Base-by-base conservation (phyloP, 2,888 invertebrate species). In the Acheta domesticus region DNA sequence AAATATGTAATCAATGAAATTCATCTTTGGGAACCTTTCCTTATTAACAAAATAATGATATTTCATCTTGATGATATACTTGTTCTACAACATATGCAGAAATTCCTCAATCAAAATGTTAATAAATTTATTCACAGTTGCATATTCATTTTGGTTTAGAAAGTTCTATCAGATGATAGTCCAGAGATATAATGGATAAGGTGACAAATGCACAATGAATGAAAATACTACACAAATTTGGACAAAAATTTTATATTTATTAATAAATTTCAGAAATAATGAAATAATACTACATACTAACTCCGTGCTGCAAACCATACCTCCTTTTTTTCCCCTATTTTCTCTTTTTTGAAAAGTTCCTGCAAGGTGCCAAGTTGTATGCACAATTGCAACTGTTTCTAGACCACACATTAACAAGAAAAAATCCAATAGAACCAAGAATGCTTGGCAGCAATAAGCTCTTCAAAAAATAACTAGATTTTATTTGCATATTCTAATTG, bases 241-340 rank as follows among this genome's bases (percentile, higher is more conserved):
- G 62, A 62, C 62, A 62, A 62, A 62, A 62, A n/a, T 62, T 62
- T 62, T 62, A 62, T 62, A 62, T 62, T 62, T 62, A 62, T 62
- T 62, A 62, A 62, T 62, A 62, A 62, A 62, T 62, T 62, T 62
- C 62, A 62, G 62, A 62, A 62, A 62, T 62, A 62, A 62, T 62
- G 62, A 62, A 62, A 77, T 23, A 49, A 48, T 77, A n/a, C 77
- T 77, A 77, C 77, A 77, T 77, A 21, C 77, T 77, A 77, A 49
- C 77, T 49, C 49, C 48, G 77, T 77, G 77, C 77, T 77, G 77
- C 48, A 77, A 77, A 77, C 48, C 77, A 49, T 49, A 77, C 49
- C 77, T 77, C 77, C 62, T 62, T 62, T 62, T n/a, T 36, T n/a
- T n/a, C 62, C n/a, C n/a, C 62, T n/a, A 62, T 62, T 62, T 62